phyloP scores from a whole-genome alignment of 2,888 invertebrate genomes.

The Nephrotoma guestfalica region DNA sequence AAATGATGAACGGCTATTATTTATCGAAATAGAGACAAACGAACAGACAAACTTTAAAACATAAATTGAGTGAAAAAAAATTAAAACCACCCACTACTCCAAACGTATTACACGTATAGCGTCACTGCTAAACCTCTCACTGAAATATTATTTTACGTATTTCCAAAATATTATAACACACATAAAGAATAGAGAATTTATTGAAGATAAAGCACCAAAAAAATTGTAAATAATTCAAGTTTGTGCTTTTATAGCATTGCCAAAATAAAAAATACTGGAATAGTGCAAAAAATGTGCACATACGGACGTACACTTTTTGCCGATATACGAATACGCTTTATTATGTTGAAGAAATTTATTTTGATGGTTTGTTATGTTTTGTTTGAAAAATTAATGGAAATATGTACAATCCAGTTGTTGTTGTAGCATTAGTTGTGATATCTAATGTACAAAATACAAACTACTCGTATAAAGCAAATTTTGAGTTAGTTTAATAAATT shows the following conservation, averaged over 20 bases:
- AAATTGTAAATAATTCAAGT: neutral
- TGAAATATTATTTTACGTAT: neutral
- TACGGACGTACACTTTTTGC: neutral
- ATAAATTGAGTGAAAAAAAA: neutral
- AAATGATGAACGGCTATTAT: constrained; percentile 1
- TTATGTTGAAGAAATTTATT: neutral
- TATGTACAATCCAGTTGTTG: neutral
- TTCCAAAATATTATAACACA: neutral
- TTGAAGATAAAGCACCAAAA: neutral
- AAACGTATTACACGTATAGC: neutral
- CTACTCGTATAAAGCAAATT: neutral
- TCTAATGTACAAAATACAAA: neutral
- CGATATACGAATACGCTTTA: neutral
- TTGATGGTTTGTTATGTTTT: neutral
- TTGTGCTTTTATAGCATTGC: neutral
- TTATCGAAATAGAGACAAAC: neutral
- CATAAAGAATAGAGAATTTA: neutral
- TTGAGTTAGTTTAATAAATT: neutral
- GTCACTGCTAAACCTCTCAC: neutral
- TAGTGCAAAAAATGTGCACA: neutral
- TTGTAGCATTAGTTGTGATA: neutral
- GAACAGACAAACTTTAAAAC: neutral
- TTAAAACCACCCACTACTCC: neutral
- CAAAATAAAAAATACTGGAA: neutral
- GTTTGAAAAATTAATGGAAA: neutral